phyloP scores from a whole-genome alignment of 2,888 invertebrate species.

The Reticulitermes lucifugus region DNA sequence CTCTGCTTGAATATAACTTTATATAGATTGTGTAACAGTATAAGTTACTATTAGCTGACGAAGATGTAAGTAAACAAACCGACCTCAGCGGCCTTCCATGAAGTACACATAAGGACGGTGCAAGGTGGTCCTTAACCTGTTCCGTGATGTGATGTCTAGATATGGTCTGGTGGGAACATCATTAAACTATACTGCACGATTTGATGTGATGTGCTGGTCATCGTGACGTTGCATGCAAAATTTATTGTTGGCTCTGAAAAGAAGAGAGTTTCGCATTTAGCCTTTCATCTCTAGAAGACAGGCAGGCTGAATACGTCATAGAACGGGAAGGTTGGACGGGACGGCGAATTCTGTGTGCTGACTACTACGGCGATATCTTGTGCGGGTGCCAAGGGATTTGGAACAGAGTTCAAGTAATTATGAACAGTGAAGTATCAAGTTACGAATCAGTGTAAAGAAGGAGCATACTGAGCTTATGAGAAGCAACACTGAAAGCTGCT shows the following conservation, averaged over 20 bases:
- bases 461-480: too few relatives aligned
- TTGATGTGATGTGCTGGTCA: neutral
- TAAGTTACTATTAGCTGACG: neutral
- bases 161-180: neutral
- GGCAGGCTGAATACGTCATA: neutral
- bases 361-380: too few relatives aligned
- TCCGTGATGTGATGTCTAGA: neutral
- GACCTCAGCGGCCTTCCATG: neutral
- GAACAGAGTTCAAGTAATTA: too few relatives aligned
- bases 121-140: neutral
- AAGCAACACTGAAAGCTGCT: too few relatives aligned
- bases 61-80: neutral
- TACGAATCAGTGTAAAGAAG: too few relatives aligned
- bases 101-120: neutral
- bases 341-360: too few relatives aligned
- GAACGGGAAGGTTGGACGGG: too few relatives aligned
- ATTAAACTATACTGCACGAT: constrained; percentile 3
- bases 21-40: too few relatives aligned
- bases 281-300: neutral
- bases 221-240: neutral
- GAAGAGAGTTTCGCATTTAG: neutral
- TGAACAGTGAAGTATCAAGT: too few relatives aligned
- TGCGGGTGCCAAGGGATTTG: too few relatives aligned
- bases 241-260: neutral
- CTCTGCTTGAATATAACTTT: too few relatives aligned